Evolutionary conservation across 1,140 invertebrate genomes (phyloP), one percentile per base, ranked within the genome.

Genomic region (Lutraria rhynchaena): DNA sequence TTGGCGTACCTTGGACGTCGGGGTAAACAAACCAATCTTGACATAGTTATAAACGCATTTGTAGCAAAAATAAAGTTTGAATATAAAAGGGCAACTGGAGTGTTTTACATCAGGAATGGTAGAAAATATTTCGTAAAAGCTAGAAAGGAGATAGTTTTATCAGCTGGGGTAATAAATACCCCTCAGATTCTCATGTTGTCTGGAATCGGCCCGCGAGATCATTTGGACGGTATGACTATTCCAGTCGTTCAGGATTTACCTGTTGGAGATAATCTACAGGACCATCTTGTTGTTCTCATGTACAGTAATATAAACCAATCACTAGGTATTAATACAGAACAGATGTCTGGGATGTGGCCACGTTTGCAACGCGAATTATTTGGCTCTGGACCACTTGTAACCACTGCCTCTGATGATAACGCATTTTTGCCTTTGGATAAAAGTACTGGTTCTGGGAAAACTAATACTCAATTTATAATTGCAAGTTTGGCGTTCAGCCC

Each of bases 101-200:
- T 77, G 9, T 37, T 41, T 22, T 53, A 63, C 37, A 37, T 65
- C 11, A 46, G 55, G 41, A 49, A 67, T 65, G 49, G 44, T 24
- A 13, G 58, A 24, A 73, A 81, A 27, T 17, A 60, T 29, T 65
- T 0, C 73, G 74, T 77, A 41, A 65, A 29, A 24, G 44, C 60
- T 44, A 67, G 9, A 35, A 77, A 57, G 37, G 74, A 77, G 51
- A 44, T 77, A 13, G 67, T 77, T 22, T 78, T 97, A 22, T 86
- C 86, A 0, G 96, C 94, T 0, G 98, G 98, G 0, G 93, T 96
- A 0, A 94, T 99, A 0, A 97, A 97, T 96, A 24, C 96, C 0
- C 96, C 97, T 0, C 97, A 98, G 83, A 85, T 99, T 0, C 89
- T 99, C 3, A 98, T 98, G 96, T 90, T 98, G 0, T 97, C 96